These are phyloP conservation scores for Heterotis niloticus DNA, from an alignment of 2,113 vertebrate genomes.

Conservation along the genomic window DNA sequence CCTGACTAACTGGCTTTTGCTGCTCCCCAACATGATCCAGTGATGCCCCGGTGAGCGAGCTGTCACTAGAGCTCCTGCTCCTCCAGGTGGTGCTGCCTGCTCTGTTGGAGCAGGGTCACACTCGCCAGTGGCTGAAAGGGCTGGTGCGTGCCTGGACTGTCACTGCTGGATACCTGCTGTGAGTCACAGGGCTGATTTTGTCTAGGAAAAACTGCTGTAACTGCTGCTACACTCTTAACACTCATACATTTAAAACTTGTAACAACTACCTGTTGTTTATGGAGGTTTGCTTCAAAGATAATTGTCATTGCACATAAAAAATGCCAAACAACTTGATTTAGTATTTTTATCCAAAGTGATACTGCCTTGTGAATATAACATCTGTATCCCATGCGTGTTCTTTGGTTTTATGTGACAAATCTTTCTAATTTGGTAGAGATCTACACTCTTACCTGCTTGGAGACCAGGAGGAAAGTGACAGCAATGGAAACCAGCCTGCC, in stretches of 20 bases:
- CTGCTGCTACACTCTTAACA: neutral
- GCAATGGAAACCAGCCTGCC: slow-evolving; percentile 82
- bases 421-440: slow-evolving; percentile 64
- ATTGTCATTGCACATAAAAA: too few relatives aligned
- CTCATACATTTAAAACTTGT: too few relatives aligned
- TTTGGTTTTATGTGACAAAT: neutral
- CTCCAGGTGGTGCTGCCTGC: slow-evolving; percentile 97
- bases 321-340: too few relatives aligned
- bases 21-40: slow-evolving; percentile 54
- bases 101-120: slow-evolving; percentile 95
- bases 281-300: too few relatives aligned
- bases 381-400: neutral
- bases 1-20: neutral
- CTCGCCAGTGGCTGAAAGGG: slow-evolving; percentile 95
- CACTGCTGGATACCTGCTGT: slow-evolving; percentile 91
- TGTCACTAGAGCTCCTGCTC: slow-evolving; percentile 91
- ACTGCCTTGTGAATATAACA: slow-evolving; percentile 4
- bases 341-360: neutral
- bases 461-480: slow-evolving; percentile 92
- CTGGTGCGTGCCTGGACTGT: slow-evolving; percentile 96
- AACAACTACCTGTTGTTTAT: too few relatives aligned
- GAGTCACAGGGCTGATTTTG: slow-evolving; percentile 52
- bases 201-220: neutral
- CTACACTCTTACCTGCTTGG: slow-evolving; percentile 96
- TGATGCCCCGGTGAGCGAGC: slow-evolving; percentile 96